These are phyloP conservation scores for Psix sp. DNA, from an alignment of 1,140 invertebrate genomes.

Conservation along the genomic window DNA sequence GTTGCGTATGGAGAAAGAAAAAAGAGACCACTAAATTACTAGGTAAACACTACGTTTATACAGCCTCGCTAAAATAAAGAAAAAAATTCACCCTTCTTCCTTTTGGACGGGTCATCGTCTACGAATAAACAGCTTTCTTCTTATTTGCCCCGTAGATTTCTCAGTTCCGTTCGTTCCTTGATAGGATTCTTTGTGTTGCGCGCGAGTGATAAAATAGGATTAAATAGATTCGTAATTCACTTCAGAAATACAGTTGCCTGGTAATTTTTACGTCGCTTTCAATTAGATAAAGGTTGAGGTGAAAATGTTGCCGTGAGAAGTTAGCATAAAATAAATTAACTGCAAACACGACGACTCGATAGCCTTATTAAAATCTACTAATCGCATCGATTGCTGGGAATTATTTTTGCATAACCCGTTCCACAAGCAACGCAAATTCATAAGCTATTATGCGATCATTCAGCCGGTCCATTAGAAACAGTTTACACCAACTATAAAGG, in stretches of 20 bases:
- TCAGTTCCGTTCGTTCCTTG: constrained; percentile 36
- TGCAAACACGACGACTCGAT: constrained; percentile 10
- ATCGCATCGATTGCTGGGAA: constrained; percentile 31
- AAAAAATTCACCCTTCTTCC: constrained; percentile 21
- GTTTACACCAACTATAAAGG: constrained; percentile 28
- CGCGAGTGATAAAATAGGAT: constrained; percentile 37
- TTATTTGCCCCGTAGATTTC: constrained; percentile 32
- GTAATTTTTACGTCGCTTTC: constrained; percentile 27
- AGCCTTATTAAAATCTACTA: constrained; percentile 46
- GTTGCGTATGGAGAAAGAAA: constrained; percentile 32
- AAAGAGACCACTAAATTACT: constrained; percentile 44
- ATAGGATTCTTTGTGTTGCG: constrained; percentile 42
- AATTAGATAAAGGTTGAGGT: constrained; percentile 22
- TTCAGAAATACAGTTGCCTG: constrained; percentile 9
- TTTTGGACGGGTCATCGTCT: constrained; percentile 45
- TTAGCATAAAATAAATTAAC: constrained; percentile 30
- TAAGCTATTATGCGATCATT: constrained; percentile 24
- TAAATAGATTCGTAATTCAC: constrained; percentile 40
- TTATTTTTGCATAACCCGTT: constrained; percentile 34
- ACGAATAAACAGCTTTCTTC: constrained; percentile 47
- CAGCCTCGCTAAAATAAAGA: background rate
- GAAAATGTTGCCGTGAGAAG: constrained; percentile 12
- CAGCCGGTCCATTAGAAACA: constrained; percentile 29
- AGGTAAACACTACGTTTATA: constrained; percentile 27
- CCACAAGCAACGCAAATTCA: constrained; percentile 7